Conservation (phyloP, 2,113 vertebrate genomes). For the Heteronetta atricapilla region DNA sequence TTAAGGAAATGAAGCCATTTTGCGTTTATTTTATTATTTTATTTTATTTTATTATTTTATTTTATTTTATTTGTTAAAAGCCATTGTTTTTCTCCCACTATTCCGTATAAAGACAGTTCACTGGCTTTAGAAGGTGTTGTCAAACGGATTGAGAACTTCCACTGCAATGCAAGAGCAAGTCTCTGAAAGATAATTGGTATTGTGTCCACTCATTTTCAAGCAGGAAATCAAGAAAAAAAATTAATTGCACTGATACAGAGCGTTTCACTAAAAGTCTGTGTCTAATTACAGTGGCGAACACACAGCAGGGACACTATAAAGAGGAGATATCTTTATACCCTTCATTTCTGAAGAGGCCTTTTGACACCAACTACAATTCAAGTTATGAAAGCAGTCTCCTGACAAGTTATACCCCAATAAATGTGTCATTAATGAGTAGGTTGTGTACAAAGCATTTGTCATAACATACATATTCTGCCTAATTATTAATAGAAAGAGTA, state of each 20-base stretch:
- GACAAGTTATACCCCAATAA: conserved; percentile 20
- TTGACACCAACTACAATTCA: conserved; percentile 33
- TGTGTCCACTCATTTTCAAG: conserved; percentile 60
- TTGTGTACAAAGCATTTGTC: conserved; percentile 8
- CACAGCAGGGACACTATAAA: conserved; percentile 31
- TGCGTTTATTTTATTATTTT: background rate
- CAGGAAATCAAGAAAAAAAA: conserved; percentile 47
- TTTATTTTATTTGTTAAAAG: background rate
- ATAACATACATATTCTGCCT: conserved; percentile 8
- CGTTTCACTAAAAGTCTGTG: conserved; percentile 28
- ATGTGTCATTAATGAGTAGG: background rate
- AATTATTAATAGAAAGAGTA: conserved; percentile 55
- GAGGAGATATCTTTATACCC: conserved; percentile 45
- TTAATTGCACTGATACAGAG: conserved; percentile 51
- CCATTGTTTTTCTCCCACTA: background rate
- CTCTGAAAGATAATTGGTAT: conserved; percentile 62
- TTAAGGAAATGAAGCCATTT: background rate
- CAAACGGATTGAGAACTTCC: conserved; percentile 32
- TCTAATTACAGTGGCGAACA: conserved; percentile 47
- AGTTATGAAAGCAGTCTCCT: conserved; percentile 10
- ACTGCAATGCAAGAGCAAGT: background rate
- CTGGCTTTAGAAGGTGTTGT: conserved; percentile 6
- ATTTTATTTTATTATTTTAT: no score
- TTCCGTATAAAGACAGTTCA: background rate
- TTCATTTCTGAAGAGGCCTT: conserved; percentile 50